Evolutionary conservation across 1,140 invertebrate species (phyloP).

Genomic region (Papilio xuthus): DNA sequence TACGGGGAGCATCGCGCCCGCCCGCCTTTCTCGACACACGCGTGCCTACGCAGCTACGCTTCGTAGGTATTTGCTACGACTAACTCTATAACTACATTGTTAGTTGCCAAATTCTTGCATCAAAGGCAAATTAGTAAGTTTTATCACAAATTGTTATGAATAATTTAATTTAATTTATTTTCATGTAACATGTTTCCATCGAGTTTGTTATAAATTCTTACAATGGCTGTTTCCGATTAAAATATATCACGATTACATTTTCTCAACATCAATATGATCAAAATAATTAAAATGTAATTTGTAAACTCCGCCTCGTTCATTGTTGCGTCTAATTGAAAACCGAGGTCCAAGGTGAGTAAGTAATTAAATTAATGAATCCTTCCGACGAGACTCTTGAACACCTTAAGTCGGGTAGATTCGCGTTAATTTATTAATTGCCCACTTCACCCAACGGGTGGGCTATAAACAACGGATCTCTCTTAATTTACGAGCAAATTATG

Average conservation of each 20-base stretch:
- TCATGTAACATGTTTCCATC: not conserved
- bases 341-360: constrained; percentile 40
- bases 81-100: not conserved
- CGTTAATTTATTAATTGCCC: constrained; percentile 81
- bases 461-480: constrained; percentile 80
- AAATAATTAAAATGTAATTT: constrained; percentile 23
- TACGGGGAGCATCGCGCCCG: constrained; percentile 57
- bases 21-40: constrained; percentile 42
- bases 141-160: not conserved
- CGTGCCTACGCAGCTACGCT: constrained; percentile 30
- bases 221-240: not conserved
- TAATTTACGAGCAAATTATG: constrained; percentile 82
- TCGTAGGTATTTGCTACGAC: constrained; percentile 3
- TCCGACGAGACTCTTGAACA: constrained; percentile 61
- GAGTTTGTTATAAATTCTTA: not conserved
- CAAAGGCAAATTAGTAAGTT: not conserved
- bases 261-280: constrained; percentile 1
- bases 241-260: not conserved
- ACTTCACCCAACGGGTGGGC: constrained; percentile 71
- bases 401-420: constrained; percentile 72
- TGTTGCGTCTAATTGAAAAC: constrained; percentile 28
- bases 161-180: not conserved
- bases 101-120: not conserved
- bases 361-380: constrained; percentile 76
- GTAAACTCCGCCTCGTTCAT: not conserved